Evolutionary conservation across 2,888 invertebrate species (phyloP), one percentile per base, ranked within the genome.

Genomic region (Macropis europaea): DNA sequence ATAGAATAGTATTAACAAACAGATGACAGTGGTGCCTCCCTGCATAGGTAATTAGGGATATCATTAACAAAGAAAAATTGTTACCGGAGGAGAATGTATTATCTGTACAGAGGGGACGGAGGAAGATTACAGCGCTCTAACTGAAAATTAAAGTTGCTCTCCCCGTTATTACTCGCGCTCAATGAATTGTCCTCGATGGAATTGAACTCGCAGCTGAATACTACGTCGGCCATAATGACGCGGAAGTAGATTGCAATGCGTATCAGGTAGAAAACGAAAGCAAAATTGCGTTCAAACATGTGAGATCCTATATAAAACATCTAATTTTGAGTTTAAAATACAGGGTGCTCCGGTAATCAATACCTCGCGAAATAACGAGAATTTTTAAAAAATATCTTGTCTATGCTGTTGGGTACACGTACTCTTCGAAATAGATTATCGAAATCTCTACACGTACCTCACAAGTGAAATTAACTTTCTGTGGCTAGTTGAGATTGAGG

Each of bases 1-100:
- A 82, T 73, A 63, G 72, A 76, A 60, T 30, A 66, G 52, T 59
- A 62, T 77, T 71, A 73, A 64, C 56, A 64, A 75, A 67, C 72
- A 72, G 72, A 78, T 78, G 78, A 78, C 75, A 78, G 57, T 36
- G 15, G 45, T 56, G 52, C 42, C 36, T 68, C 13, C 15, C 45
- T 36, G 38, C 52, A 61, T 53, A 45, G 56, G 26, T 56, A 66
- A 78, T 78, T 78, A 78, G 48, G 67, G 66, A 74, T 70, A 54
- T 72, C 72, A 72, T 78, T 75, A 77, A 53, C 45, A 42, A 45
- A 57, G 56, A 56, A 69, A 59, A 56, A 36, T 60, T 52, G 42
- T 56, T 64, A 40, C 43, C 42, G 64, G 28, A 22, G 30, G 43
- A 19, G 54, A 64, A 50, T 34, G 34, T 24, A 72, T 59, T 50